Percentiles rank a stretch among this genome's conserved stretches.
Conservation (phyloP, 1,140 invertebrate species). For the Sitodiplosis mosellana region DNA sequence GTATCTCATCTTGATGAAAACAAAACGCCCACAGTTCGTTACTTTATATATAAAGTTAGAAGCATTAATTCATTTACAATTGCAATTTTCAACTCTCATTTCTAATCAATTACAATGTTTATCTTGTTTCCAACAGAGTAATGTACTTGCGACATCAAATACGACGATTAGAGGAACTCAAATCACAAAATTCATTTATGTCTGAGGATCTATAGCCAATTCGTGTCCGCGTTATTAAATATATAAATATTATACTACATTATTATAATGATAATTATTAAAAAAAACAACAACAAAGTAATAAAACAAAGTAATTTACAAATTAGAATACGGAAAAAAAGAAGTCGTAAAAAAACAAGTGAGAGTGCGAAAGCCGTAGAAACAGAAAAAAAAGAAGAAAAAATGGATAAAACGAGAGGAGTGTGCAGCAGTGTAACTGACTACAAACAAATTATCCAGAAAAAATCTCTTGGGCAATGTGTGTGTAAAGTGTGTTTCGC, state of each 20-base stretch:
- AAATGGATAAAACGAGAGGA: too few relatives aligned
- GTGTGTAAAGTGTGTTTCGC: too few relatives aligned
- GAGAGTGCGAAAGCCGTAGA: not conserved
- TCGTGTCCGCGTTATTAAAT: slow-evolving; percentile 1
- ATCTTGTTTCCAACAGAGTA: slow-evolving; percentile 41
- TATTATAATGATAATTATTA: not conserved
- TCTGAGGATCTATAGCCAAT: slow-evolving; percentile 24
- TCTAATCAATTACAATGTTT: not conserved
- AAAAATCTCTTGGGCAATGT: too few relatives aligned
- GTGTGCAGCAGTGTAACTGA: too few relatives aligned
- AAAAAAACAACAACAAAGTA: not conserved
- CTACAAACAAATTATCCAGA: too few relatives aligned
- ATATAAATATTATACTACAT: slow-evolving; percentile 2
- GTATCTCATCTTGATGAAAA: slow-evolving; percentile 8
- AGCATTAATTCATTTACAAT: slow-evolving; percentile 1
- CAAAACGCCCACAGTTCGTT: not conserved
- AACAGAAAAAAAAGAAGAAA: not conserved
- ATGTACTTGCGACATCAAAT: slow-evolving; percentile 83
- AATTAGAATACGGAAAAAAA: not conserved
- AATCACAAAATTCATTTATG: slow-evolving; percentile 74
- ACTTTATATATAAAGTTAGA: too few relatives aligned
- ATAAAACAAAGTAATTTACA: not conserved
- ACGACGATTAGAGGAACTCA: slow-evolving; percentile 71
- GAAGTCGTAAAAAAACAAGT: not conserved
- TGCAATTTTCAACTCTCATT: not conserved